Percentiles rank a stretch among this genome's conserved stretches.
These are phyloP conservation scores for Hetaerina titia DNA, from an alignment of 2,888 invertebrate species.

Conservation along the genomic window DNA sequence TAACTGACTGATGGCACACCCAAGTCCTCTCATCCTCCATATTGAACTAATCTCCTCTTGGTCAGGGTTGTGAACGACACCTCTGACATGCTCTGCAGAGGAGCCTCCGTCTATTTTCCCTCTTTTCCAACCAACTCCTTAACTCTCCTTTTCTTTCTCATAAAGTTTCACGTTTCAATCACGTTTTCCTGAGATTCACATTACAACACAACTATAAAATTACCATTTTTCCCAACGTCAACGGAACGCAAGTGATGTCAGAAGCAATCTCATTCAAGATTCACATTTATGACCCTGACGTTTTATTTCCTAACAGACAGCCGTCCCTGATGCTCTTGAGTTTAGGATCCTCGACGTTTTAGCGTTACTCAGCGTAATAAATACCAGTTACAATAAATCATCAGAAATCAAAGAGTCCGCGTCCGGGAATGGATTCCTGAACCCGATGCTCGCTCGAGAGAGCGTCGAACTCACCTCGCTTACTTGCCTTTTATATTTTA, in stretches of 20 bases:
- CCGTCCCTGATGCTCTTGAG: background rate
- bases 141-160: background rate
- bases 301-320: background rate
- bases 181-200: background rate
- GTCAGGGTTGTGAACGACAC: background rate
- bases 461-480: background rate
- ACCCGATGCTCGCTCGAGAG: background rate
- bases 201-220: background rate
- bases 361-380: background rate
- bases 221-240: background rate
- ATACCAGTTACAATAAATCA: constrained; percentile 1
- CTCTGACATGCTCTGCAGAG: background rate
- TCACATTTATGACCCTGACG: background rate
- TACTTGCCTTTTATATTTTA: background rate
- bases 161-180: background rate
- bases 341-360: background rate
- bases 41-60: background rate
- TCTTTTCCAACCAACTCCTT: background rate
- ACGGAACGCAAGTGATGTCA: background rate
- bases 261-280: background rate
- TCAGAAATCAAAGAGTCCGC: background rate
- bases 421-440: background rate
- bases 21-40: background rate
- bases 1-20: background rate
- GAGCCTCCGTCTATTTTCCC: background rate